Base-by-base conservation (phyloP, 2,113 vertebrate species). In the Hippocampus zosterae region DNA sequence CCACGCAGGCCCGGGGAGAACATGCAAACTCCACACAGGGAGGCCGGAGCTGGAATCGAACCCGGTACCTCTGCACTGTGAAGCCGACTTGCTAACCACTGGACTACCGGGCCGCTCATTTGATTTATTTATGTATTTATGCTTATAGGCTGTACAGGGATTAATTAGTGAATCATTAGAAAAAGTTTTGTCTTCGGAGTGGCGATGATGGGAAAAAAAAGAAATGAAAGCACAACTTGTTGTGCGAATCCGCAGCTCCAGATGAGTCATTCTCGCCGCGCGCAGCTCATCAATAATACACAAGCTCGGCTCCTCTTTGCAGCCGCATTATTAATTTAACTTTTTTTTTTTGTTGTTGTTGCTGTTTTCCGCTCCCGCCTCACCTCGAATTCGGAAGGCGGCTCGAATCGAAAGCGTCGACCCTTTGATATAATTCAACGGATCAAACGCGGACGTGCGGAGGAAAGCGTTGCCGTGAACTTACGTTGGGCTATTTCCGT, bases 241-340 rank as follows among this genome's bases (percentile, higher is more conserved):
- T 33, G 72, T 71, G 62, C 69, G 68, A 73, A 48, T 76, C 59
- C 64, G 50, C 64, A 68, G 74, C 72, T 67, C 27, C 27, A 69
- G 77, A 89, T 88, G 86, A 90, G 78, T 89, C 88, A 89, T 74
- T 70, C 77, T 41, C 1, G 18, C 74, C 74, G 72, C 76, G 70
- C 79, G 82, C 81, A 67, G 37, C 83, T 90, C 88, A 90, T 91
- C 85, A 91, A 92, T 90, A 88, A 90, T 91, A 88, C 85, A 88
- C 57, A 83, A 71, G 72, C 76, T 61, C 71, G 69, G 71, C 70
- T 83, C 68, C 72, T 79, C 65, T 33, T 77, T 77, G 74, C 75
- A 81, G 79, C 80, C 50, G 19, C 87, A 92, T 92, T 85, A 91
- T 79, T 90, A 88, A 91, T 92, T 91, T 86, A 91, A 75, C 77